A percentile compares a stretch with the other conserved stretches of the same genome.
phyloP scores from a whole-genome alignment of 1,140 invertebrate genomes.

The Battus philenor region DNA sequence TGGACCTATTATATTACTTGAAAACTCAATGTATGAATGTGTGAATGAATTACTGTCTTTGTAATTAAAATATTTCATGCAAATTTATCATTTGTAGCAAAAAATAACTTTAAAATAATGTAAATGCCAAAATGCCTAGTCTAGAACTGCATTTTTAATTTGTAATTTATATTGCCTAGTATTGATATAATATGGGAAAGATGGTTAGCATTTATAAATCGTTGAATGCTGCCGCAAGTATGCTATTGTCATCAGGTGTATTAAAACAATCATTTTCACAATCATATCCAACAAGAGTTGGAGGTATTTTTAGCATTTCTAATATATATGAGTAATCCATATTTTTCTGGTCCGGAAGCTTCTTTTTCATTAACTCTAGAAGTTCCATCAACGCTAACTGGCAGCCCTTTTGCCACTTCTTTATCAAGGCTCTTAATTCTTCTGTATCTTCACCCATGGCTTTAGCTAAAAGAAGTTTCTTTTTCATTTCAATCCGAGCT shows the following conservation, averaged over 20 bases:
- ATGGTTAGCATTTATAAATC: slow-evolving; percentile 33
- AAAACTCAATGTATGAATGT: too few relatives aligned
- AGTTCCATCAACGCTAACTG: slow-evolving; percentile 58
- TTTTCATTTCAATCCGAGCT: slow-evolving; percentile 52
- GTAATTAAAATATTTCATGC: too few relatives aligned
- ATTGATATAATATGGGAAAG: too few relatives aligned
- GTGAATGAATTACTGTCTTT: too few relatives aligned
- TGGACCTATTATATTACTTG: too few relatives aligned
- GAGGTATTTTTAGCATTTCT: slow-evolving; percentile 57
- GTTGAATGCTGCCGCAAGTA: slow-evolving; percentile 45
- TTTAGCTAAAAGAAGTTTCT: slow-evolving; percentile 52
- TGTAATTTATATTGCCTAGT: neutral
- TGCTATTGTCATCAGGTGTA: slow-evolving; percentile 47
- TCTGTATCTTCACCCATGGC: slow-evolving; percentile 45
- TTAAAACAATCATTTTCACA: slow-evolving; percentile 59
- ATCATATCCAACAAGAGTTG: slow-evolving; percentile 57
- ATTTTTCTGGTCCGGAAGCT: slow-evolving; percentile 51
- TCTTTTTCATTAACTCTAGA: slow-evolving; percentile 55
- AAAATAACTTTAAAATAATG: too few relatives aligned
- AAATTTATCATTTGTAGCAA: too few relatives aligned
- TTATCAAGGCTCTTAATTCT: slow-evolving; percentile 55
- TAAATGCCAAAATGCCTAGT: too few relatives aligned
- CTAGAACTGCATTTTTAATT: too few relatives aligned
- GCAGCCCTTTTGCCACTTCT: slow-evolving; percentile 66
- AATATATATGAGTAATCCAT: slow-evolving; percentile 63